A percentile compares a stretch with the other conserved stretches of the same genome.
phyloP scores from a whole-genome alignment of 1,140 invertebrate species.

The Pachyrhynchus sulphureomaculatus region DNA sequence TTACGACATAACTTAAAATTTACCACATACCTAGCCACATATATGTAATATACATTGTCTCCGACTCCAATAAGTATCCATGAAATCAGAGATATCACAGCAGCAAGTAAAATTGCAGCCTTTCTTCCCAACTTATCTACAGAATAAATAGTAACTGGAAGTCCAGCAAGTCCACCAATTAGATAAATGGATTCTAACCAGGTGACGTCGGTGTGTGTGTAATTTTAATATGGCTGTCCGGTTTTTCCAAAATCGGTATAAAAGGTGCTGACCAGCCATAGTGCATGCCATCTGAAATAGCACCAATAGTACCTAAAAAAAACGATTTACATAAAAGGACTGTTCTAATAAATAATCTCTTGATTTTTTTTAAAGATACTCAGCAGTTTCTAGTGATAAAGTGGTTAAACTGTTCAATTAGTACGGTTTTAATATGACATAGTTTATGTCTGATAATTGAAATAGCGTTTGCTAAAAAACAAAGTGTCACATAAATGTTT shows the following conservation, averaged over 20 bases:
- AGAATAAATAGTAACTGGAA: conserved; percentile 55
- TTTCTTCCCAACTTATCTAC: conserved; percentile 68
- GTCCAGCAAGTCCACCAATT: conserved; percentile 62
- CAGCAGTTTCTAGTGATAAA: too few relatives aligned
- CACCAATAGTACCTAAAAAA: conserved; percentile 41
- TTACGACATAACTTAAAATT: too few relatives aligned
- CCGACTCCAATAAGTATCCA: conserved; percentile 61
- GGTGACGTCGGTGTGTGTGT: conserved; percentile 50
- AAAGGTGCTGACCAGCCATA: conserved; percentile 65
- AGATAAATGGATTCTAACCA: conserved; percentile 66
- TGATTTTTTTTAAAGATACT: neutral
- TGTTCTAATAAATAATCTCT: neutral
- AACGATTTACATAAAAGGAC: neutral
- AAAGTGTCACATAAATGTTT: too few relatives aligned
- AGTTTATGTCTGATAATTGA: too few relatives aligned
- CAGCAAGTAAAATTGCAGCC: conserved; percentile 57
- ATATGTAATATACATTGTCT: conserved; percentile 51
- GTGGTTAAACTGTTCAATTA: too few relatives aligned
- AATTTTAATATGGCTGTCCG: conserved; percentile 44
- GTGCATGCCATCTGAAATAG: conserved; percentile 46
- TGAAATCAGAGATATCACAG: conserved; percentile 61
- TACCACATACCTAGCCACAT: conserved; percentile 55
- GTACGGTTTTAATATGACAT: too few relatives aligned
- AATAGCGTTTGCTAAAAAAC: too few relatives aligned
- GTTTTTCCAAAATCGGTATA: conserved; percentile 53